Evolutionary conservation across 2,888 invertebrate species (phyloP).

Genomic region (Esperia sulphurella): DNA sequence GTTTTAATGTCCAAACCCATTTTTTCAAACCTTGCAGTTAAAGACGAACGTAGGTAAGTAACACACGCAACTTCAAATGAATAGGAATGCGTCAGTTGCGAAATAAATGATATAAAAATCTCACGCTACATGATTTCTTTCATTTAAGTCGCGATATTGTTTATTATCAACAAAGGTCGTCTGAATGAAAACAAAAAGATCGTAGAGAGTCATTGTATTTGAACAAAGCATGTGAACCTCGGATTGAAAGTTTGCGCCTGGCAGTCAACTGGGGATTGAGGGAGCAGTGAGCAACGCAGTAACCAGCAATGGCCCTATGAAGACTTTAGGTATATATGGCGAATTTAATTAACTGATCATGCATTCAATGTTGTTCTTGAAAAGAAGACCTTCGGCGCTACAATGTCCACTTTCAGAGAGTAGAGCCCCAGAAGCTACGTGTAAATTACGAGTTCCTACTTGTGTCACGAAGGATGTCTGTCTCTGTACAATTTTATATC

Average conservation of each 20-base stretch:
- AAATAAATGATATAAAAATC: conserved; percentile 67
- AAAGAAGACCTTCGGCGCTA: too few relatives aligned
- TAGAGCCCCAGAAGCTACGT: too few relatives aligned
- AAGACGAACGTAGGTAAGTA: conserved; percentile 9
- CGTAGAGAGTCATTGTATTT: conserved; percentile 71
- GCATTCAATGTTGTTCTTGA: too few relatives aligned
- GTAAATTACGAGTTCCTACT: too few relatives aligned
- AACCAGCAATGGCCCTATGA: not conserved
- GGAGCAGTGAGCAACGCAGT: not conserved
- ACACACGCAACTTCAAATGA: conserved; percentile 27
- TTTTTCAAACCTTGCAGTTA: conserved; percentile 22
- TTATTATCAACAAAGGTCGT: conserved; percentile 77
- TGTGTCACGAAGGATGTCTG: too few relatives aligned
- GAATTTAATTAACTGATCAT: too few relatives aligned
- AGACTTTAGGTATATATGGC: not conserved
- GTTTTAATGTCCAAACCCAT: conserved; percentile 10
- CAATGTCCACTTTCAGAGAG: too few relatives aligned
- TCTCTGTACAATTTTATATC: not conserved
- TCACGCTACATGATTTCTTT: conserved; percentile 73
- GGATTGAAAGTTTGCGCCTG: conserved; percentile 72
- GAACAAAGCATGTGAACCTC: conserved; percentile 71
- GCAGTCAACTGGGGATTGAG: conserved; percentile 22
- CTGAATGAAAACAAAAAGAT: conserved; percentile 76
- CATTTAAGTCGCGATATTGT: conserved; percentile 70
- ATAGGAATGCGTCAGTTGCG: conserved; percentile 54